A percentile compares a stretch with the other conserved stretches of the same genome.
These are phyloP conservation scores for Trichonephila inaurata DNA, from an alignment of 1,140 invertebrate genomes.

Conservation along the genomic window DNA sequence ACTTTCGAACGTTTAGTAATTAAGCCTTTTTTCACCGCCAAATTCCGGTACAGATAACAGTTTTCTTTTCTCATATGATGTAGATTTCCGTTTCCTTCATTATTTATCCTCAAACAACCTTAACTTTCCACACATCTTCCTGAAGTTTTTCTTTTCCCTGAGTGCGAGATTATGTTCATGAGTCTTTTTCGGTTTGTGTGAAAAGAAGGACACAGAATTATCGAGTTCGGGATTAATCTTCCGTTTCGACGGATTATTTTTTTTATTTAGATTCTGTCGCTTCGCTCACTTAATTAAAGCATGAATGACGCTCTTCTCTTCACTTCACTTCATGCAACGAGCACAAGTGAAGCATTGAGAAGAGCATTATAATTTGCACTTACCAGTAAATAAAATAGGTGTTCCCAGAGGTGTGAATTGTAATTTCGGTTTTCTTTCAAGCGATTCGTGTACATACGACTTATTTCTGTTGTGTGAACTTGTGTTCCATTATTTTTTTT, in stretches of 20 bases:
- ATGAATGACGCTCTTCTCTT: background rate
- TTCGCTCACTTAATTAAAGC: background rate
- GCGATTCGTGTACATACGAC: background rate
- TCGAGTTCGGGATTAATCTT: background rate
- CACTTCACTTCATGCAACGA: background rate
- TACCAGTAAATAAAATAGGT: background rate
- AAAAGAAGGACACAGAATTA: background rate
- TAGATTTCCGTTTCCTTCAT: too few species aligned
- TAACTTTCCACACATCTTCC: too few species aligned
- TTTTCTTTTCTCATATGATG: too few species aligned
- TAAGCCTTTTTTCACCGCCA: too few species aligned
- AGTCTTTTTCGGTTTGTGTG: background rate
- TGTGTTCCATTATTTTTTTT: background rate
- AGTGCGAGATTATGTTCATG: background rate
- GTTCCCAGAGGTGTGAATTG: background rate
- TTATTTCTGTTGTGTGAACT: background rate
- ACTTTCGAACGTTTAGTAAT: too few species aligned
- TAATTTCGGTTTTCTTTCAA: background rate
- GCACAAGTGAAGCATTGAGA: slow-evolving; percentile 9
- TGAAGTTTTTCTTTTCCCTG: too few species aligned
- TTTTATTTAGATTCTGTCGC: background rate
- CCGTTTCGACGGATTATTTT: background rate
- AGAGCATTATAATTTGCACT: background rate
- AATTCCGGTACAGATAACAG: too few species aligned
- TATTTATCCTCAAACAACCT: too few species aligned